Evolutionary conservation across 2,888 invertebrate species (phyloP), one percentile per base, ranked within the genome.

Genomic region (Chromoteleia sp.): DNA sequence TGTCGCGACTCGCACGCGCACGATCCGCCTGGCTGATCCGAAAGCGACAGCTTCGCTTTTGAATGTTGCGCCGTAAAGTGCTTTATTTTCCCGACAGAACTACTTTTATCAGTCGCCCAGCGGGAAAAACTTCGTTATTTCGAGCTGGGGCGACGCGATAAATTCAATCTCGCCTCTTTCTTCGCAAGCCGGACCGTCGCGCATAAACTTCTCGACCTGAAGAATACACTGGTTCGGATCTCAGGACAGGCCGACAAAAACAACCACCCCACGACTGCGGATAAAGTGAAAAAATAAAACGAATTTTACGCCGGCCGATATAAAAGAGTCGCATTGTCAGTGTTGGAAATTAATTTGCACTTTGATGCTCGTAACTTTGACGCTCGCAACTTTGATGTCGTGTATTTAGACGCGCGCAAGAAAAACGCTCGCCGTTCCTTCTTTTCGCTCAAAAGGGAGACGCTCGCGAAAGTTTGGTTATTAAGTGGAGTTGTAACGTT

Each of bases 71-170:
- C 52, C 58, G 43, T 15, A 36, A 4, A 19, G 70, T 56, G 65
- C 67, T 78, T 82, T 59, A 76, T 65, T 78, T 78, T 56, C 45
- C 30, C 33, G 50, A 48, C 63, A 63, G 70, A 75, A 83, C 76
- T 83, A 83, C 85, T 86, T 85, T 87, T 84, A 85, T 86, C 86
- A 83, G 84, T 83, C 77, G 68, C 61, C 50, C 67, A 5, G 81
- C 58, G 63, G 56, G 74, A 48, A 58, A 83, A 86, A 86, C 84
- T 87, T 87, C 80, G 83, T 83, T 86, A 85, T 84, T 83, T 82
- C 81, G 74, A 56, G 65, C 41, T 63, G 81, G n/a, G 79, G 76
- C 79, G 85, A 85, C 68, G 77, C 79, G 82, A 86, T 85, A 86
- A 87, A 88, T 86, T 84, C 83, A 84, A 85, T 86, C 80, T 82